Conservation (phyloP, 2,797 vertebrate species). For the Hapalemur alaotrensis region DNA sequence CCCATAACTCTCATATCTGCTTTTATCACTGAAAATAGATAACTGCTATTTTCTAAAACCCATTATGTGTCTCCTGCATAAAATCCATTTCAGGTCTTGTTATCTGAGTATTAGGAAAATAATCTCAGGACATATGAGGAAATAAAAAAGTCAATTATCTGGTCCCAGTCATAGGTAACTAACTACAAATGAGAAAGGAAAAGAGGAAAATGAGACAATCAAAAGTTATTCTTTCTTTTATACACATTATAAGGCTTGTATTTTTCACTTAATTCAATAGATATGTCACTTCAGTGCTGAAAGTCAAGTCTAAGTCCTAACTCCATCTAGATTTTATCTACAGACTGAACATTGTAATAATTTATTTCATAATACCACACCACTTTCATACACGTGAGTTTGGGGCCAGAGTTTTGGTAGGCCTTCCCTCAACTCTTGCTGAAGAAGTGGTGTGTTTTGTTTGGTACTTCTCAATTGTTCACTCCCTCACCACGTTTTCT, state of each 20-base stretch:
- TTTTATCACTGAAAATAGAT: not conserved
- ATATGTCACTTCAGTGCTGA: not conserved
- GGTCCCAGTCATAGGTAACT: not conserved
- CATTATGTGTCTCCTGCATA: not conserved
- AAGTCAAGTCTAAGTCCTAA: not conserved
- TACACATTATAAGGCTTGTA: not conserved
- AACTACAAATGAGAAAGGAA: not conserved
- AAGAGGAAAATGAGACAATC: not conserved
- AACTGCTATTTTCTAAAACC: not conserved
- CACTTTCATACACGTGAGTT: not conserved
- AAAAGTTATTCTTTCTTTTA: not conserved
- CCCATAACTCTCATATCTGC: not conserved
- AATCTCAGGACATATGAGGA: not conserved
- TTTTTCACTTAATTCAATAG: not conserved
- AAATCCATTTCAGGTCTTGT: not conserved
- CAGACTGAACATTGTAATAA: not conserved
- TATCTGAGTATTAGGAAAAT: not conserved
- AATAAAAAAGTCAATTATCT: not conserved
- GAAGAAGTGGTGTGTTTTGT: not conserved
- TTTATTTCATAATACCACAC: not conserved
- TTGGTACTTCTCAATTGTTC: not conserved
- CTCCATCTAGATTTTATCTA: not conserved
- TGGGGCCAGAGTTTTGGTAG: not conserved
- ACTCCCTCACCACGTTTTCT: not conserved
- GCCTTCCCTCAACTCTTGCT: not conserved